A percentile compares a stretch with the other conserved stretches of the same genome.
Evolutionary conservation across 2,888 invertebrate genomes (phyloP).

Genomic region (Synanthedon vespiformis): DNA sequence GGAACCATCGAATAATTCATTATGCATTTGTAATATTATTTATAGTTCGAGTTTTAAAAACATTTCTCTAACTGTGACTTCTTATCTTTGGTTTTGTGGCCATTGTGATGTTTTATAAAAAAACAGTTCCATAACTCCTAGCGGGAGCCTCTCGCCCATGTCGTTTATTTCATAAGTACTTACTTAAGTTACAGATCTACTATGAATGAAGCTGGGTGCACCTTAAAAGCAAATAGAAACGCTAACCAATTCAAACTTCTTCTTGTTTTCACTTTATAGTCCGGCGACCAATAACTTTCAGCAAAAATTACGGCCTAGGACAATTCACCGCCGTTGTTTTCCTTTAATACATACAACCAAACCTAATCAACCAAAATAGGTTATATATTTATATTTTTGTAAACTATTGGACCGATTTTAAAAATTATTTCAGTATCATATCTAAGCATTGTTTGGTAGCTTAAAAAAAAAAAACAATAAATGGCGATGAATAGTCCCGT

Average conservation of each 20-base stretch:
- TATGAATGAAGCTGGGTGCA: slow-evolving; percentile 57
- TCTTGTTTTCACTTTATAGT: background rate
- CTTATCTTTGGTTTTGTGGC: slow-evolving; percentile 60
- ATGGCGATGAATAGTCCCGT: no score
- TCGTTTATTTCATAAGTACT: slow-evolving; percentile 62
- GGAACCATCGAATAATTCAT: slow-evolving; percentile 58
- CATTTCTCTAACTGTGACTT: slow-evolving; percentile 56
- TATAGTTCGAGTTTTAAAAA: slow-evolving; percentile 7
- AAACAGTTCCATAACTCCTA: slow-evolving; percentile 63
- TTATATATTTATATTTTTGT: no score
- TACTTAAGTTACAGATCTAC: slow-evolving; percentile 68
- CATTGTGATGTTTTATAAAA: slow-evolving; percentile 20
- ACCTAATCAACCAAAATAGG: no score
- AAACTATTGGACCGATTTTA: no score
- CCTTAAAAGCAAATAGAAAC: slow-evolving; percentile 61
- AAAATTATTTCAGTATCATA: no score
- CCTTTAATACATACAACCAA: no score
- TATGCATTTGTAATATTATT: background rate
- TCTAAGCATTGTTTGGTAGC: no score
- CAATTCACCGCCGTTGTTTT: no score
- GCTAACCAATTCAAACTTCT: slow-evolving; percentile 28
- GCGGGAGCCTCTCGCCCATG: slow-evolving; percentile 18
- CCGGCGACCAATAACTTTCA: background rate
- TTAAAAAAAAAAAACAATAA: no score
- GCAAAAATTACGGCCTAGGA: background rate